These are phyloP conservation scores for Drosophila tani DNA, from an alignment of 1,140 invertebrate species.

Conservation along the genomic window DNA sequence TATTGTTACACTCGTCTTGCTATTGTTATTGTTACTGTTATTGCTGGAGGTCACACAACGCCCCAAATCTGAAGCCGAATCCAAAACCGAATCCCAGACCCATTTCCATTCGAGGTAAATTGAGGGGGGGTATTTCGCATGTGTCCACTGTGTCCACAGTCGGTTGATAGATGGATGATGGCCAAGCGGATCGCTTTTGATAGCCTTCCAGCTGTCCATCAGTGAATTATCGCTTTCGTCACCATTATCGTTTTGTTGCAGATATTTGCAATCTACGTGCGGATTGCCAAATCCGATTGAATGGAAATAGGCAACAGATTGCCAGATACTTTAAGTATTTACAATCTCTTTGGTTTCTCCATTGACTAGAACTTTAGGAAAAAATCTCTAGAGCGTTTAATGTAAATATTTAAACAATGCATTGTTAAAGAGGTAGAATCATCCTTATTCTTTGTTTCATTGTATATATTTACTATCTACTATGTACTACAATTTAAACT, in stretches of 20 bases:
- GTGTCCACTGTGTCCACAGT: constrained; percentile 13
- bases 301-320: neutral
- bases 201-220: constrained; percentile 21
- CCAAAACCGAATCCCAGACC: constrained; percentile 1
- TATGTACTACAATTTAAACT: too few relatives aligned
- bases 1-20: constrained; percentile 28
- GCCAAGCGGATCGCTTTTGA: constrained; percentile 12
- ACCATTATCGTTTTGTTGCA: constrained; percentile 25
- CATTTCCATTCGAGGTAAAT: constrained; percentile 34
- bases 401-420: too few relatives aligned
- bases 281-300: constrained; percentile 12
- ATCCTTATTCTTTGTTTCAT: neutral
- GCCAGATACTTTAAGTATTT: neutral
- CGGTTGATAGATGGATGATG: constrained; percentile 31
- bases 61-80: constrained; percentile 16
- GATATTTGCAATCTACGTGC: constrained; percentile 39
- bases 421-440: neutral
- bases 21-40: constrained; percentile 16
- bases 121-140: constrained; percentile 39
- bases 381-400: neutral
- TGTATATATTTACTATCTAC: neutral
- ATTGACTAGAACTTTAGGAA: neutral
- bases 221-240: constrained; percentile 23
- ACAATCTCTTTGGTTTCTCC: neutral
- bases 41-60: constrained; percentile 43